Percentiles rank a stretch among this genome's conserved stretches.
These are phyloP conservation scores for Myotis daubentonii DNA, from an alignment of 2,797 vertebrate genomes.

Conservation along the genomic window DNA sequence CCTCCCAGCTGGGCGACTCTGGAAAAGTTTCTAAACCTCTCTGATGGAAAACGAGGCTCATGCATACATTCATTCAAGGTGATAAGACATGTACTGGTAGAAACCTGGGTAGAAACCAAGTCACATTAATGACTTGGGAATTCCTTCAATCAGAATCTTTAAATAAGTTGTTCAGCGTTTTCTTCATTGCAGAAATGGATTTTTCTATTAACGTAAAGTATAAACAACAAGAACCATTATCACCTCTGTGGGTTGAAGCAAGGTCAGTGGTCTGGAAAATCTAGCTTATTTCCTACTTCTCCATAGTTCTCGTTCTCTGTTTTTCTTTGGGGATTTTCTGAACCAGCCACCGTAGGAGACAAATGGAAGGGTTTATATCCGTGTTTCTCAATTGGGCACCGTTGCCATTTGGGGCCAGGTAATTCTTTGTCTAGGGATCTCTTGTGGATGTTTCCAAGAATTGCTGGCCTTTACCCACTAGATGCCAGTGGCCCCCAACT, in stretches of 20 bases:
- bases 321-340: background rate
- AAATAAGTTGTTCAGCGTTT: background rate
- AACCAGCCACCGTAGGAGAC: background rate
- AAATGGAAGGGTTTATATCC: background rate
- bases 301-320: background rate
- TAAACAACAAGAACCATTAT: background rate
- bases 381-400: background rate
- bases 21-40: background rate
- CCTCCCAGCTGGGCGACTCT: background rate
- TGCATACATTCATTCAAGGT: background rate
- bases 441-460: background rate
- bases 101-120: no score
- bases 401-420: background rate
- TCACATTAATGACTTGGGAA: background rate
- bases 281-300: background rate
- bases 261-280: background rate
- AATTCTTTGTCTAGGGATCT: background rate
- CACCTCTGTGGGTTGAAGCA: background rate
- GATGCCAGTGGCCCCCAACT: background rate
- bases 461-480: background rate
- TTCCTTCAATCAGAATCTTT: background rate
- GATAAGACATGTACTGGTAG: background rate
- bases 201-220: background rate
- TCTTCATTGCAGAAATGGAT: background rate
- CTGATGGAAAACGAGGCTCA: background rate